Base-by-base conservation (phyloP, 1,140 invertebrate species). In the Xylocopa sonorina region DNA sequence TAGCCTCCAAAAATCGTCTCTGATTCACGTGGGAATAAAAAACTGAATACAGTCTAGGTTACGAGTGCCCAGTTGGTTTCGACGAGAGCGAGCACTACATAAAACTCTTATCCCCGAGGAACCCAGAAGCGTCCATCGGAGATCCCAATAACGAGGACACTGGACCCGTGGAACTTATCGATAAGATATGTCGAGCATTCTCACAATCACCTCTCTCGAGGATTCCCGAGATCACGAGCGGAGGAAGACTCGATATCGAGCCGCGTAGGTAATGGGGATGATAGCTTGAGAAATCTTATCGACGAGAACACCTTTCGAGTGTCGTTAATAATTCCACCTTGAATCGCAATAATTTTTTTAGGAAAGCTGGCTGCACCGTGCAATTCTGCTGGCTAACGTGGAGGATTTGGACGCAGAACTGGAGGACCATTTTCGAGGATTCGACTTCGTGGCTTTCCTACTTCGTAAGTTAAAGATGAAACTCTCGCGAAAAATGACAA, bases 51-150 rank as follows among this genome's bases (percentile, higher is more conserved):
- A 87, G 85, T 41, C 60, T 80, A 51, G 85, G 78, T 48, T 81
- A 71, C 48, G 46, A 53, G 21, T 88, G 87, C 24, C 87, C 87
- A 2, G 16, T 55, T 24, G 80, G 79, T 21, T 88, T 86, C 76
- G 84, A 86, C 66, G 82, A 88, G 67, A 73, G 84, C 7, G 84
- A 88, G 29, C 88, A 87, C 80, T 88, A 87, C 68, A 69, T 88
- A 14, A 88, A 81, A 71, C 83, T 60, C 41, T 83, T 41, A 85
- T 83, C 48, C 14, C 57, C 32, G 16, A 27, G 29, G 57, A 18
- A 62, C 7, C 18, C 43, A 6, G 43, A 51, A 38, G 43, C 4
- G 21, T 38, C 24, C 21, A 16, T 50, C 50, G 32, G 21, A 32
- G 57, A 32, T 43, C 24, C n/a, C 12, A 48, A 55, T 10, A 1